phyloP scores from a whole-genome alignment of 2,797 vertebrate genomes.

The Amniataba percoides region DNA sequence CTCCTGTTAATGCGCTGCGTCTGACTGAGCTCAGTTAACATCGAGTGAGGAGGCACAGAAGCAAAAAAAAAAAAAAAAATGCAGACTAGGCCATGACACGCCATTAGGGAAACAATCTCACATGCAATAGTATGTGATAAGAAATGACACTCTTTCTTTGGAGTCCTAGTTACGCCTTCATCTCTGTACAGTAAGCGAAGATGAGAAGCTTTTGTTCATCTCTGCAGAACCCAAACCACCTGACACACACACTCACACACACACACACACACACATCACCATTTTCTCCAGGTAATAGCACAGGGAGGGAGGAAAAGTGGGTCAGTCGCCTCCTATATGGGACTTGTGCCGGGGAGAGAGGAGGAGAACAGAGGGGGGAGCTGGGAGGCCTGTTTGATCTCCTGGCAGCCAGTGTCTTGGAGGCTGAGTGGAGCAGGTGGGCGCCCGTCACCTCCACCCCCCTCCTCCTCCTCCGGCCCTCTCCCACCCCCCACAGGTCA shows the following conservation, averaged over 20 bases:
- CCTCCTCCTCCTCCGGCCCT: conserved; percentile 20
- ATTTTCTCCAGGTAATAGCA: conserved; percentile 78
- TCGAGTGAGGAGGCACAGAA: conserved; percentile 25
- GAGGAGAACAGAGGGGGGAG: conserved; percentile 64
- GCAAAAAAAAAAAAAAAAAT: conserved; percentile 34
- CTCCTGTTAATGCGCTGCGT: conserved; percentile 18
- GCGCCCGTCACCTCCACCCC: conserved; percentile 43
- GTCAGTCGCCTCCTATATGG: conserved; percentile 75
- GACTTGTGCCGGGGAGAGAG: conserved; percentile 54
- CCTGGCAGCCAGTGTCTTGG: conserved; percentile 68
- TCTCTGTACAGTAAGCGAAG: conserved; percentile 58
- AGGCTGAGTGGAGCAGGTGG: conserved; percentile 76
- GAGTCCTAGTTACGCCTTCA: conserved; percentile 60
- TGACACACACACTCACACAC: conserved; percentile 30
- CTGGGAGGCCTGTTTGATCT: conserved; percentile 74
- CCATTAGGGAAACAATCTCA: conserved; percentile 58
- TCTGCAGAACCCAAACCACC: conserved; percentile 34
- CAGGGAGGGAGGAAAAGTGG: conserved; percentile 74
- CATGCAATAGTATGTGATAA: conserved; percentile 50
- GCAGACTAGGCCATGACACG: conserved; percentile 22
- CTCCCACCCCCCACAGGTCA: conserved; percentile 62
- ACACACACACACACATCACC: conserved; percentile 44
- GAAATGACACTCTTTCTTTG: conserved; percentile 66
- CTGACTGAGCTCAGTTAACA: conserved; percentile 41
- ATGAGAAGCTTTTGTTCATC: conserved; percentile 68